These are phyloP conservation scores for Drosophila cardini DNA, from an alignment of 1,140 invertebrate species.

Conservation along the genomic window DNA sequence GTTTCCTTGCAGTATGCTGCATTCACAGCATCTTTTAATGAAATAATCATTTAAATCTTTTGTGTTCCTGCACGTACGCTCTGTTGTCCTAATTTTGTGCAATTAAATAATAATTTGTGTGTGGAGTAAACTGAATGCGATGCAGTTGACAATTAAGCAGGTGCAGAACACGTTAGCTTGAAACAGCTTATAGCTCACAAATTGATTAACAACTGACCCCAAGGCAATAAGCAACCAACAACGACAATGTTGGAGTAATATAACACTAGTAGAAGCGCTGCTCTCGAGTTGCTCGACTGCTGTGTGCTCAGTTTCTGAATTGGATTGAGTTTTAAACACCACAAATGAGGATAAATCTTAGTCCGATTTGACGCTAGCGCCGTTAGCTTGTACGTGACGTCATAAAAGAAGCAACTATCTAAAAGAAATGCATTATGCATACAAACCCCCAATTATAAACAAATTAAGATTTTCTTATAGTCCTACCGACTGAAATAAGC, in stretches of 20 bases:
- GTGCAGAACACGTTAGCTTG: conserved; percentile 3
- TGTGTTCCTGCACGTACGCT: not conserved
- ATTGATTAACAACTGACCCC: conserved; percentile 20
- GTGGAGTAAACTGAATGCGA: not conserved
- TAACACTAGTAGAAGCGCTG: not conserved
- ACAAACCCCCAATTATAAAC: no score
- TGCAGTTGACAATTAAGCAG: conserved; percentile 16
- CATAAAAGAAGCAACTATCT: no score
- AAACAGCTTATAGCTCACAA: conserved; percentile 4
- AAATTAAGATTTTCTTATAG: no score
- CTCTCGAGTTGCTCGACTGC: no score
- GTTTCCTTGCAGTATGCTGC: not conserved
- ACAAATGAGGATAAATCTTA: no score
- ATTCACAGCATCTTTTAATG: not conserved
- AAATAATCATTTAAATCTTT: conserved; percentile 18
- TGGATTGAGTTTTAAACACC: no score
- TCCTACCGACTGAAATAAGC: no score
- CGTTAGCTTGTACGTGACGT: no score
- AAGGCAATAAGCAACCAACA: conserved; percentile 4
- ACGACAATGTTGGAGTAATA: not conserved
- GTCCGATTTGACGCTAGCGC: no score
- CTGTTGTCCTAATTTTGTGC: not conserved
- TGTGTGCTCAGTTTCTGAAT: no score
- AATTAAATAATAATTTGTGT: conserved; percentile 10
- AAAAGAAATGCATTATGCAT: no score